Percentiles rank a stretch among this genome's conserved stretches.
Conservation (phyloP, 2,797 vertebrate species). For the Florisuga fusca region DNA sequence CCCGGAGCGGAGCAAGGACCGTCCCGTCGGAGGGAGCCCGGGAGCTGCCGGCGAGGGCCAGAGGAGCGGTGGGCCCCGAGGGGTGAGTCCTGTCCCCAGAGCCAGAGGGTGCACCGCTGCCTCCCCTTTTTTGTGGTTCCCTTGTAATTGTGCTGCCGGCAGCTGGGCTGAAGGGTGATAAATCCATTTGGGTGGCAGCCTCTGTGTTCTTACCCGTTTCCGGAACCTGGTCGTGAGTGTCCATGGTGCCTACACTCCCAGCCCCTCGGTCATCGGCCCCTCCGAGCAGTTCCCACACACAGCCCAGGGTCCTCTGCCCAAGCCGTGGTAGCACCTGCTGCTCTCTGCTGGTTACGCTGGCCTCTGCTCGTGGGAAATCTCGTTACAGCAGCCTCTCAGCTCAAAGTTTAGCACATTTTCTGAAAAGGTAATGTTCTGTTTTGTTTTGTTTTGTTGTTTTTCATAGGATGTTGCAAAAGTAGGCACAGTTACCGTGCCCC, state of each 20-base stretch:
- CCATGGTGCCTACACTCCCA: background rate
- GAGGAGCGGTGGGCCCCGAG: background rate
- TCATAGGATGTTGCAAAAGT: conserved; percentile 11
- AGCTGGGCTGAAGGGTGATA: background rate
- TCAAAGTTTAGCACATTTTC: background rate
- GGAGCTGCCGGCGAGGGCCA: background rate
- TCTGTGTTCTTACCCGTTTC: background rate
- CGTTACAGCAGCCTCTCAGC: background rate
- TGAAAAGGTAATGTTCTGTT: background rate
- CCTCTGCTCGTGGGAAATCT: background rate
- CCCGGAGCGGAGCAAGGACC: background rate
- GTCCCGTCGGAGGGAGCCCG: background rate
- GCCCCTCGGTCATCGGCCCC: accelerated
- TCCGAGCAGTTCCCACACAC: accelerated
- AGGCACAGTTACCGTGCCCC: background rate
- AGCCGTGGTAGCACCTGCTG: background rate
- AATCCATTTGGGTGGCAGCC: background rate
- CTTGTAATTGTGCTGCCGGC: background rate
- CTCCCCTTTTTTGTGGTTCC: accelerated
- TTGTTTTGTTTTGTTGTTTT: background rate
- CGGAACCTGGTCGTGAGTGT: accelerated
- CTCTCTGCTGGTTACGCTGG: background rate
- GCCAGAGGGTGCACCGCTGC: accelerated
- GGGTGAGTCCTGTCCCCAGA: conserved; percentile 46
- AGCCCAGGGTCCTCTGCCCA: too few relatives aligned